These are phyloP conservation scores for Pseudorasbora parva DNA, from an alignment of 2,113 vertebrate species.

Conservation along the genomic window DNA sequence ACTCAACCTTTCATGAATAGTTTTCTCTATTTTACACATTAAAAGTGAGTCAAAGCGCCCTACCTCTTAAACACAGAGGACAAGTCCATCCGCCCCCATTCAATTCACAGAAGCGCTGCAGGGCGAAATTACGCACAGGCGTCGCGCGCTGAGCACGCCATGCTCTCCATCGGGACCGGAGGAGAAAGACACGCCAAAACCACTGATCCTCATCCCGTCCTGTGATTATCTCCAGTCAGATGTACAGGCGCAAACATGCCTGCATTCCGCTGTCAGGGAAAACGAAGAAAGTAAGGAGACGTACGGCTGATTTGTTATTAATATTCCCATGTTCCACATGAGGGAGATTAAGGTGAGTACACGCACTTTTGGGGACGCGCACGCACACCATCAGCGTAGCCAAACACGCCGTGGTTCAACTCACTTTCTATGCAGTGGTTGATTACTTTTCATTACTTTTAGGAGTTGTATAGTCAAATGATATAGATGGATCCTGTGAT, in stretches of 20 bases:
- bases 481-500: not conserved
- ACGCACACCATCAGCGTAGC: not conserved
- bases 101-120: conserved; percentile 19
- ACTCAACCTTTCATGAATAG: conserved; percentile 13
- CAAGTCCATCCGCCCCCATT: conserved; percentile 39
- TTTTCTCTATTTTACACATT: conserved; percentile 41
- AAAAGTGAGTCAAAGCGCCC: conserved; percentile 45
- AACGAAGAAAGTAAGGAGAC: conserved; percentile 40
- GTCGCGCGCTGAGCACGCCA: conserved; percentile 28
- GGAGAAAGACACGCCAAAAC: conserved; percentile 22
- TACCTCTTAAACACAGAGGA: conserved; percentile 34
- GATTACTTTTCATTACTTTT: conserved; percentile 6
- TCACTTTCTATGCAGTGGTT: not conserved
- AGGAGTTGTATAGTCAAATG: not conserved
- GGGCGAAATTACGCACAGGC: conserved; percentile 35
- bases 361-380: not conserved
- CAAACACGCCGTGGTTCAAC: not conserved
- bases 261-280: conserved; percentile 40
- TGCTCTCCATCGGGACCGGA: conserved; percentile 28
- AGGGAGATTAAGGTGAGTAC: conserved; percentile 56
- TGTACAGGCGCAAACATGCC: conserved; percentile 54
- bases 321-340: conserved; percentile 59
- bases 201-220: conserved; percentile 14
- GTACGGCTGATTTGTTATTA: conserved; percentile 11
- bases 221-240: conserved; percentile 1